These are phyloP conservation scores for Morinoia aosen DNA, from an alignment of 2,888 invertebrate species.

Conservation along the genomic window DNA sequence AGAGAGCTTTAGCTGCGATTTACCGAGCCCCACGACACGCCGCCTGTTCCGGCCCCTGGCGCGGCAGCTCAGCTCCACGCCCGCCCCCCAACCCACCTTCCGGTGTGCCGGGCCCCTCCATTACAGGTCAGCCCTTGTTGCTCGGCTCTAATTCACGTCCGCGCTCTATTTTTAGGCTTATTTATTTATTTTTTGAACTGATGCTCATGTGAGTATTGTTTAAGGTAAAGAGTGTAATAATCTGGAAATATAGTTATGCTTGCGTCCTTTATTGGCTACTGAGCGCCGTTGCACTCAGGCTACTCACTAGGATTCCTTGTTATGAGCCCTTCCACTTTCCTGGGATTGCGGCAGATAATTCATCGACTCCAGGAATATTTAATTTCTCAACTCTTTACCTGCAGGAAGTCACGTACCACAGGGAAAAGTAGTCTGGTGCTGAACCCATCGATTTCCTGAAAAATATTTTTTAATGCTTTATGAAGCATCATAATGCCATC, in stretches of 20 bases:
- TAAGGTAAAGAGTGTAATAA: not conserved
- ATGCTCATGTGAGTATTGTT: not conserved
- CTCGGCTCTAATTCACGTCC: not conserved
- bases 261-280: not conserved
- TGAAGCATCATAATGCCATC: no score
- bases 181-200: not conserved
- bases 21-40: not conserved
- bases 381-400: no score
- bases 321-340: no score
- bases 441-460: no score
- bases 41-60: not conserved
- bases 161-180: not conserved
- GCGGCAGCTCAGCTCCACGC: conserved; percentile 32
- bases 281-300: not conserved
- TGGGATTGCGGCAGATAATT: no score
- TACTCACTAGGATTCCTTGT: no score
- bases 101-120: not conserved
- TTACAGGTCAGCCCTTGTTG: not conserved
- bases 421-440: no score
- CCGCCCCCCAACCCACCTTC: not conserved
- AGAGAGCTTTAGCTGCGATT: not conserved
- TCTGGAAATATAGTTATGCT: not conserved
- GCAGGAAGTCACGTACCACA: no score
- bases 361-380: no score
- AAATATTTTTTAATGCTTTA: no score